phyloP scores from a whole-genome alignment of 2,113 vertebrate species.

The Ginglymostoma cirratum region DNA sequence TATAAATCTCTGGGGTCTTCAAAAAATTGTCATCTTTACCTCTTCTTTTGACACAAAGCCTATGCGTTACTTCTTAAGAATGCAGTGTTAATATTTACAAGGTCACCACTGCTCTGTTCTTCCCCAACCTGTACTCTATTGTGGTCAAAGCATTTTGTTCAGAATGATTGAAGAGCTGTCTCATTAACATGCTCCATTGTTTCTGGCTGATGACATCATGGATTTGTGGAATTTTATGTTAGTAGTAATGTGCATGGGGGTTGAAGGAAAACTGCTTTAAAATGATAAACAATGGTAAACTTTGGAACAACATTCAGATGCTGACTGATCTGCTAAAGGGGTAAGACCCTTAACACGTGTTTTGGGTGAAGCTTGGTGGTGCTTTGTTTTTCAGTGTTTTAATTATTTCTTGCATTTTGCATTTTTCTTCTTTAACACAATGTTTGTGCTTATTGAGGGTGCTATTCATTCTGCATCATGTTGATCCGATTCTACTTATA shows the following conservation, averaged over 20 bases:
- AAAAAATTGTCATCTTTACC: too few species aligned
- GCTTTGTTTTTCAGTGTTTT: not conserved
- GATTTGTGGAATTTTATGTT: not conserved
- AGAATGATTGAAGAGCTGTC: not conserved
- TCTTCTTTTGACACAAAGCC: not conserved
- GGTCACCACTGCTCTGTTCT: not conserved
- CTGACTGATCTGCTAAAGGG: not conserved
- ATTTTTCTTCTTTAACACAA: not conserved
- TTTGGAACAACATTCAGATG: not conserved
- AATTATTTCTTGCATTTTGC: not conserved
- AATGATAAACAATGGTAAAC: not conserved
- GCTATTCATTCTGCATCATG: not conserved
- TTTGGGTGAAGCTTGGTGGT: not conserved
- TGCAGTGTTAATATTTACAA: not conserved
- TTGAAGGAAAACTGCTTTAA: not conserved
- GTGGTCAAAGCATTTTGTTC: not conserved
- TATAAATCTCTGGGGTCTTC: not conserved
- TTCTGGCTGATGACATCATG: not conserved
- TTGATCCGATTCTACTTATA: not conserved
- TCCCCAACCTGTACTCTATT: not conserved
- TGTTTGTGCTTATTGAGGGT: not conserved
- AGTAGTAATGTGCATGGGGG: not conserved
- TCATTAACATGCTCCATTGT: not conserved
- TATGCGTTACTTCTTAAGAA: not conserved
- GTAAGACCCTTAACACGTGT: not conserved